Base-by-base conservation (phyloP, 2,888 invertebrate genomes). In the Camponotus fellah region DNA sequence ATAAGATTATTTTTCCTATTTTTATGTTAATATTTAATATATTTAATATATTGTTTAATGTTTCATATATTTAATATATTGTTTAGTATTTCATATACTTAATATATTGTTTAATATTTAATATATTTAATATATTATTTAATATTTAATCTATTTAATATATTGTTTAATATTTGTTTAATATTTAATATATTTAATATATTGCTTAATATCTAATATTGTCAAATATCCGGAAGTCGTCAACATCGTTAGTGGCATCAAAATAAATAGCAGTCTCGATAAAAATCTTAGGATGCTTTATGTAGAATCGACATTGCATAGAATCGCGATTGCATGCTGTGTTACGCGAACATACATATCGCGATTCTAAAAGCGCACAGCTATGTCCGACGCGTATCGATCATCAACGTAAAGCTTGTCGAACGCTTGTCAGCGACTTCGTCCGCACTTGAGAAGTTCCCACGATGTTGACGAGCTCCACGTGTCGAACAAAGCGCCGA, bases 381-480 rank as follows among this genome's bases (percentile, higher is more conserved):
- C 76, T 66, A 77, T 5, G 65, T 60, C 37, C 68, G 43, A 14
- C 58, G 43, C 14, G 34, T 68, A 79, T 79, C 77, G 68, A 68
- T n/a, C 68, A 79, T 34, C 65, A 40, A 56, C n/a, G 58, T 32
- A 3, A 14, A 65, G 26, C 53, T 62, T 56, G 37, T 76, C 75
- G 75, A 75, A 62, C 49, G n/a, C 60, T 49, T 43, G 53, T 56
- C 58, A 34, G 68, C 68, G 68, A 58, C 77, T 79, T 79, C 10
- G 14, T n/a, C 32, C 12, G n/a, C 77, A 79, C 77, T 79, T 68
- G 68, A 79, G 77, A 58, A 26, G 32, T 79, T 79, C 68, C 34
- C 77, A 79, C 68, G 58, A 58, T 58, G 43, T 68, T 68, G 68
- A 76, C 53, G 65, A 53, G 76, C 40, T 53, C 53, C 40, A 65